phyloP scores from a whole-genome alignment of 2,797 vertebrate species.

The Leptodactylus fallax region DNA sequence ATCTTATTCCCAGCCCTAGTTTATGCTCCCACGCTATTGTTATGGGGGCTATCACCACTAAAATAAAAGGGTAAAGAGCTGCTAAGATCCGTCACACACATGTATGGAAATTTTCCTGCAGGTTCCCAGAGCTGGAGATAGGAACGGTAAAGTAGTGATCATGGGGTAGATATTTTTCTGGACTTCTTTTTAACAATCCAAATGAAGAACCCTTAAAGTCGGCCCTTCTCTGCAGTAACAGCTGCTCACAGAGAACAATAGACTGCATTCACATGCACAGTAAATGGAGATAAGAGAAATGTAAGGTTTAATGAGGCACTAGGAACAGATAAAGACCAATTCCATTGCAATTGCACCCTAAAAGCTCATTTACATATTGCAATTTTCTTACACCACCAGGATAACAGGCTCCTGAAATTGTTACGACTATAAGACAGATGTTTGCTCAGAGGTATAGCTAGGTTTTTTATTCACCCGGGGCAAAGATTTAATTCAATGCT shows the following conservation, averaged over 20 bases:
- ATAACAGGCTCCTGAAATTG: background rate
- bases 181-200: slow-evolving; percentile 5
- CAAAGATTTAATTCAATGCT: background rate
- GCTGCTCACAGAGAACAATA: slow-evolving; percentile 19
- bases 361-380: background rate
- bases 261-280: slow-evolving; percentile 12
- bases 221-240: background rate
- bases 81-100: background rate
- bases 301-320: slow-evolving; percentile 4
- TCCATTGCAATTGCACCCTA: background rate
- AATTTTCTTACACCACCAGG: background rate
- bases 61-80: background rate
- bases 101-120: slow-evolving; percentile 6
- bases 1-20: background rate
- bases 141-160: background rate
- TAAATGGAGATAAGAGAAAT: slow-evolving; percentile 19
- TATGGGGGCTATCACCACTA: slow-evolving; percentile 5
- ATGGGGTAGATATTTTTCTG: background rate
- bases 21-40: slow-evolving; percentile 15
- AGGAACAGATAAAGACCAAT: slow-evolving; percentile 6
- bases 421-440: background rate
- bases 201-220: background rate
- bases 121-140: slow-evolving; percentile 5
- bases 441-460: background rate
- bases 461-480: background rate